Percentiles rank a stretch among this genome's conserved stretches.
Conservation (phyloP, 2,797 vertebrate species). For the Triplophysa yarkandensis region DNA sequence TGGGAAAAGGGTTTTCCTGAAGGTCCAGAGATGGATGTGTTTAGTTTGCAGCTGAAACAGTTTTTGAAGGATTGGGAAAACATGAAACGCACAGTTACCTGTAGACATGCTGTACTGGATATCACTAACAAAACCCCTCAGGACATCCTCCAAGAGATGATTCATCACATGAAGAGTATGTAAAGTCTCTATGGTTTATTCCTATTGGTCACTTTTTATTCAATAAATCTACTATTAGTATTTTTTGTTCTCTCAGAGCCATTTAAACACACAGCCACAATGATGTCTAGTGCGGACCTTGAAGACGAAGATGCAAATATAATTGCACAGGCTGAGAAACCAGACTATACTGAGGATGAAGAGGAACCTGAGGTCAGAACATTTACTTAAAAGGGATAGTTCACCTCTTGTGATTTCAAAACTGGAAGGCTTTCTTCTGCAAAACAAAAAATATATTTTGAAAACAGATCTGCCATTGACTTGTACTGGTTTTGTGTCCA, state of each 20-base stretch:
- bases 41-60: slow-evolving; percentile 69
- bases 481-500: too few relatives aligned
- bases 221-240: background rate
- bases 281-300: slow-evolving; percentile 76
- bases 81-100: slow-evolving; percentile 66
- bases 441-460: too few relatives aligned
- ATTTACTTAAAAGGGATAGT: too few relatives aligned
- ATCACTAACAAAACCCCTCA: slow-evolving; percentile 78
- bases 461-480: too few relatives aligned
- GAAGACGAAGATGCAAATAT: slow-evolving; percentile 84
- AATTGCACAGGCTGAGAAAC: slow-evolving; percentile 71
- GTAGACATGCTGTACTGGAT: slow-evolving; percentile 70
- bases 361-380: slow-evolving; percentile 43
- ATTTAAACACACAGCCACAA: slow-evolving; percentile 77
- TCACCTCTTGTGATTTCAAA: too few relatives aligned
- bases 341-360: slow-evolving; percentile 58
- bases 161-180: slow-evolving; percentile 52
- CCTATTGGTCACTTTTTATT: background rate
- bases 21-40: slow-evolving; percentile 78
- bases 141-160: slow-evolving; percentile 76
- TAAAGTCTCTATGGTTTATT: background rate
- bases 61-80: slow-evolving; percentile 75
- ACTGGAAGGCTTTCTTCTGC: too few relatives aligned
- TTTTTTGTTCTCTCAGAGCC: slow-evolving; percentile 66
- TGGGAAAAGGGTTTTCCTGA: slow-evolving; percentile 78